Conservation (phyloP, 1,140 invertebrate species). For the Melanaphis sacchari region DNA sequence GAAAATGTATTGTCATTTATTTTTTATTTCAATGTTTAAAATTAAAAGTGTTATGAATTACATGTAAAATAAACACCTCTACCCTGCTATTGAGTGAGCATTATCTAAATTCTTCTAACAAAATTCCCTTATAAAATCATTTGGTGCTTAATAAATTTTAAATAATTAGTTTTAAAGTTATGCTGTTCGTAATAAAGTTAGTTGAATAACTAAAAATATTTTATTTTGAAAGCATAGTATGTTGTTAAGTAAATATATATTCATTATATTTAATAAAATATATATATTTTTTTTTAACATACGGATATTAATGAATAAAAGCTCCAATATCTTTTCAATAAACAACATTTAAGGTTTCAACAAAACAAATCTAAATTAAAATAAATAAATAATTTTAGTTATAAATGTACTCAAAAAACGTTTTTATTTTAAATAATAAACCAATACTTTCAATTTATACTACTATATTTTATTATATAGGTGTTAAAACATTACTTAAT, state of each 20-base stretch:
- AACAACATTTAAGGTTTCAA: background rate
- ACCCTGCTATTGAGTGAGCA: no score
- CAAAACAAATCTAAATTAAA: background rate
- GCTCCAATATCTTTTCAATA: background rate
- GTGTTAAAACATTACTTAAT: background rate
- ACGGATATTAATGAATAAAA: background rate
- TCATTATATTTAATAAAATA: background rate
- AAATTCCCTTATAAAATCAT: background rate
- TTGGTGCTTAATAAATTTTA: background rate
- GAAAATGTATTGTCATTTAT: background rate
- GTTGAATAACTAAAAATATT: background rate
- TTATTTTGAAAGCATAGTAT: background rate
- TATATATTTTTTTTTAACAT: background rate
- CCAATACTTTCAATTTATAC: background rate
- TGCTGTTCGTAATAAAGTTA: background rate
- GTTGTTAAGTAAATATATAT: background rate
- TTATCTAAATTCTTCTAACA: no score
- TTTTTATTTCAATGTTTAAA: no score
- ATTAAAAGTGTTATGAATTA: no score
- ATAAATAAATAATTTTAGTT: background rate
- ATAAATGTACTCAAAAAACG: background rate
- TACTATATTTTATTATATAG: background rate
- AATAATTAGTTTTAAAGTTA: background rate
- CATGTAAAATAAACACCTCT: background rate
- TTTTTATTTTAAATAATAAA: background rate